Percentiles rank a stretch among this genome's conserved stretches.
These are phyloP conservation scores for Aquatica leii DNA, from an alignment of 2,888 invertebrate species.

Conservation along the genomic window DNA sequence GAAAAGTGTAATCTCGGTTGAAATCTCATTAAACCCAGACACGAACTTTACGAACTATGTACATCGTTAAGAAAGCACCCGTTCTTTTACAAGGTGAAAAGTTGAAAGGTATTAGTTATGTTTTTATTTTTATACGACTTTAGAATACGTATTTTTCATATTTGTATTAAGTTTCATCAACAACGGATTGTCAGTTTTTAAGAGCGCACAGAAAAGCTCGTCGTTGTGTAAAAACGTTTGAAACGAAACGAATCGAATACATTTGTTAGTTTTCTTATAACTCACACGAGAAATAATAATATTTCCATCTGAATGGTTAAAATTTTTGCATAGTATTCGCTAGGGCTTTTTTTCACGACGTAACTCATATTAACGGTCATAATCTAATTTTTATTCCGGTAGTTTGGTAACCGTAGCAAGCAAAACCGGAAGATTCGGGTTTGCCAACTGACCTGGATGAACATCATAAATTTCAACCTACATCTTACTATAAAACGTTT, in stretches of 20 bases:
- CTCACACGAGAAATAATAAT: conserved; percentile 1
- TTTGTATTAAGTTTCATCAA: too few relatives aligned
- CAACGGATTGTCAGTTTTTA: too few relatives aligned
- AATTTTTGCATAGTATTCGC: conserved; percentile 11
- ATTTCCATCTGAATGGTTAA: conserved; percentile 14
- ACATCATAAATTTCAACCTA: conserved; percentile 35
- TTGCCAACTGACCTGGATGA: conserved; percentile 38
- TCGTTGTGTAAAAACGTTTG: too few relatives aligned
- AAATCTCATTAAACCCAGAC: conserved; percentile 10
- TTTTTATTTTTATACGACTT: conserved; percentile 7
- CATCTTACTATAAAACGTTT: conserved; percentile 38
- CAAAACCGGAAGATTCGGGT: conserved; percentile 31
- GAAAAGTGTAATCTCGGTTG: conserved; percentile 9
- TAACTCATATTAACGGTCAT: conserved; percentile 37
- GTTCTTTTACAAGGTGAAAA: conserved; percentile 8
- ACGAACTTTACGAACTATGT: conserved; percentile 8
- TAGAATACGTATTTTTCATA: too few relatives aligned
- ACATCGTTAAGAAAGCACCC: conserved; percentile 6
- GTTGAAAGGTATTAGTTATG: conserved; percentile 4
- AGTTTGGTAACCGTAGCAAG: conserved; percentile 26
- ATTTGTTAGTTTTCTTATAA: background rate
- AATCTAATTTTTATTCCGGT: conserved; percentile 39
- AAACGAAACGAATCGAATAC: too few relatives aligned
- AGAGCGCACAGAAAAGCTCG: too few relatives aligned
- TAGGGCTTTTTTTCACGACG: conserved; percentile 21